Base-by-base conservation (phyloP, 2,888 invertebrate species). In the Hedya salicella region DNA sequence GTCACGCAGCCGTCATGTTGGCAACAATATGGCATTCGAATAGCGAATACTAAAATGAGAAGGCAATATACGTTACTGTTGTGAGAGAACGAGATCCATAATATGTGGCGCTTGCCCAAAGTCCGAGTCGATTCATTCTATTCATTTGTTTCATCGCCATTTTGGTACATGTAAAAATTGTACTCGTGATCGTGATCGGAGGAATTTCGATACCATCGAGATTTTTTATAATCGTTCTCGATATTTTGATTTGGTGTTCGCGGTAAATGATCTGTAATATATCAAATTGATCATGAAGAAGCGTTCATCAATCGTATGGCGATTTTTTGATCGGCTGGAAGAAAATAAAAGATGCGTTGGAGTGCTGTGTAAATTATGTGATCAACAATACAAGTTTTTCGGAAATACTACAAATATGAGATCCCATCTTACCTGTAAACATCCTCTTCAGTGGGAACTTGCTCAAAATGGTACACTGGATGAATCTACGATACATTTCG, bases 311-410 rank as follows among this genome's bases (percentile, higher is more conserved):
- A 73, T 87, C 40, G 91, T 89, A 71, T 92, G 92, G 92, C 84
- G 83, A 71, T 91, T 91, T 76, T 92, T 90, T 71, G 91, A 91
- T 70, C 87, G 90, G 25, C 68, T 91, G 46, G 78, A 82, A 75
- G 78, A 87, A 67, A 80, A 85, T 72, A 80, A 83, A 19, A 80
- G 89, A 78, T 88, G 89, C 74, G 77, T 85, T 13, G 81, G 85
- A 49, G 91, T 92, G 71, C 73, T 89, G 83, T 92, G 92, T 78
- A 90, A 91, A 85, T 81, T 92, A 72, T 92, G 92, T 80, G 91
- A 90, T 69, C 80, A 81, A 62, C 86, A 89, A 68, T 91, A 91
- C 71, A 92, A 91, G 77, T 92, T 83, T 77, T 91, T 90, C 70
- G 91, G 92, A 57, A 92, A 91, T 75, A 92, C 92, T 3, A 91